Evolutionary conservation across 2,888 invertebrate genomes (phyloP).

Genomic region (Brenthis ino): DNA sequence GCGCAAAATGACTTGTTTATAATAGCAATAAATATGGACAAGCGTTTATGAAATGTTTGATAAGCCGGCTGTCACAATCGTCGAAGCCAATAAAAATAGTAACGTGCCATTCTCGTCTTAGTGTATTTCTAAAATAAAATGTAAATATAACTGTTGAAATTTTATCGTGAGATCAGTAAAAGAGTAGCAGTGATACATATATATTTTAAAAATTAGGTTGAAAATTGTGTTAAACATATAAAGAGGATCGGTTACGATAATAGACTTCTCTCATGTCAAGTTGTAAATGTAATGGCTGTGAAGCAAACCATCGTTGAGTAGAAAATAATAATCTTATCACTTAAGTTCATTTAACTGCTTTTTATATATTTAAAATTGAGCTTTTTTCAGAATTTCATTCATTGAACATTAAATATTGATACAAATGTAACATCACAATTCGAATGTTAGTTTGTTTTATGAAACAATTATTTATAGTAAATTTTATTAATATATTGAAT

Average conservation of each 20-base stretch:
- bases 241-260: conserved; percentile 42
- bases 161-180: conserved; percentile 43
- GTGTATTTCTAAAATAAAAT: conserved; percentile 42
- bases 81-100: conserved; percentile 58
- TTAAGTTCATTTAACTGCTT: background rate
- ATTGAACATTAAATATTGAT: background rate
- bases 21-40: conserved; percentile 35
- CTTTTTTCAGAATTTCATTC: background rate
- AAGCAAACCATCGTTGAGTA: conserved; percentile 74
- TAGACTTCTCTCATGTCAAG: conserved; percentile 72
- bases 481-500: too few relatives aligned
- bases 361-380: background rate
- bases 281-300: conserved; percentile 75
- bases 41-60: conserved; percentile 41
- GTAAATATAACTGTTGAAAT: conserved; percentile 39
- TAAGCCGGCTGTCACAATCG: conserved; percentile 61
- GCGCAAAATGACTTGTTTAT: conserved; percentile 37
- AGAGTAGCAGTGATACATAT: conserved; percentile 40
- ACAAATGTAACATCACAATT: background rate
- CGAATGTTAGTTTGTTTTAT: too few relatives aligned
- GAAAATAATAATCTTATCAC: conserved; percentile 44
- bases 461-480: too few relatives aligned
- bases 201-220: conserved; percentile 31
- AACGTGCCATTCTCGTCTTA: conserved; percentile 59
- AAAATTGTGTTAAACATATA: too few relatives aligned